Evolutionary conservation across 2,797 vertebrate genomes (phyloP).

Genomic region (Xyrichtys novacula): DNA sequence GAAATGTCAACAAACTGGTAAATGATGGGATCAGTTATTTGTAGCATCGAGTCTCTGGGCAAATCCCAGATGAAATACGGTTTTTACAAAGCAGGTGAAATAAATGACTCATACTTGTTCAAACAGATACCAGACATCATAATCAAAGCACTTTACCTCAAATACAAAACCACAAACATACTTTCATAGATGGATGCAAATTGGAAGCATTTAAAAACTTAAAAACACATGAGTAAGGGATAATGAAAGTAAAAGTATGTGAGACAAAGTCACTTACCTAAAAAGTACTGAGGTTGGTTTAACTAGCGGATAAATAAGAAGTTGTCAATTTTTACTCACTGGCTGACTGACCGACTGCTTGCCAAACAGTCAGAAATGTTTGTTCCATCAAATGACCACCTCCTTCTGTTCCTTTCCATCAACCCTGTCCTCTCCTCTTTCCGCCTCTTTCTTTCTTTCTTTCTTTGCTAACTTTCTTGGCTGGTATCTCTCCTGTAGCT

Average conservation of each 20-base stretch:
- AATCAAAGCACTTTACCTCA: background rate
- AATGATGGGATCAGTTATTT: background rate
- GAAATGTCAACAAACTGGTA: background rate
- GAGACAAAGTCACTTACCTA: conserved; percentile 56
- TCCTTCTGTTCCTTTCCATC: conserved; percentile 31
- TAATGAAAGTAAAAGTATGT: background rate
- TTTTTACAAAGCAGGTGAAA: conserved; percentile 1
- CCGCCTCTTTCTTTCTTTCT: conserved; percentile 1
- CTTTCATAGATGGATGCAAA: background rate
- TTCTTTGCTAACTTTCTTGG: conserved; percentile 22
- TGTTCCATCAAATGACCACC: conserved; percentile 32
- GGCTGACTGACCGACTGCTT: background rate
- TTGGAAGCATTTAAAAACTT: background rate
- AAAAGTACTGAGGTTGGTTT: conserved; percentile 4
- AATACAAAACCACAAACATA: background rate
- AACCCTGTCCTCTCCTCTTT: conserved; percentile 10
- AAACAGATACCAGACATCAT: background rate
- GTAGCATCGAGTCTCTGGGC: background rate
- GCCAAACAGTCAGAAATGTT: conserved; percentile 1
- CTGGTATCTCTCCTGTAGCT: conserved; percentile 35
- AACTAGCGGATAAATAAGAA: conserved; percentile 13
- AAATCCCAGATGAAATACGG: background rate
- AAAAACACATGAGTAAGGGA: background rate
- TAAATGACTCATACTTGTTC: too few species aligned
- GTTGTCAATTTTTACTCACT: background rate